A percentile compares a stretch with the other conserved stretches of the same genome.
Conservation (phyloP, 2,888 invertebrate genomes). For the Hemithea aestivaria region DNA sequence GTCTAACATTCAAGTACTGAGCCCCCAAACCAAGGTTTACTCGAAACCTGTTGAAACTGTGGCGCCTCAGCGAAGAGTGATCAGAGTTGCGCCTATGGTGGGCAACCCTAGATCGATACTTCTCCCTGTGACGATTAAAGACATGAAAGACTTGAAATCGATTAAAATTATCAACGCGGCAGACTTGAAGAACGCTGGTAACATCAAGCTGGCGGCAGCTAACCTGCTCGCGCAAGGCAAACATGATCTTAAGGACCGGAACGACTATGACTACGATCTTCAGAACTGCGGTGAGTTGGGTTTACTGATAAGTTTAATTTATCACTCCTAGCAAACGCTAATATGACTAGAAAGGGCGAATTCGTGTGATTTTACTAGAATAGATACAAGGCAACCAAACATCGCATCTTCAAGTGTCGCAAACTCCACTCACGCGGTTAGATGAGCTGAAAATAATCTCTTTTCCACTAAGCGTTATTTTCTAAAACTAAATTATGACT, state of each 20-base stretch:
- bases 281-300: conserved; percentile 58
- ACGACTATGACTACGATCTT: conserved; percentile 61
- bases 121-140: conserved; percentile 83
- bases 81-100: conserved; percentile 68
- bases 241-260: conserved; percentile 56
- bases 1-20: conserved; percentile 66
- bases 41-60: conserved; percentile 68
- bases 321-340: conserved; percentile 2
- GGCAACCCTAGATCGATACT: conserved; percentile 83
- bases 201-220: conserved; percentile 74
- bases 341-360: too few relatives aligned
- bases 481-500: too few relatives aligned
- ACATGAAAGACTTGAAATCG: conserved; percentile 84
- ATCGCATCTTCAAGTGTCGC: too few relatives aligned
- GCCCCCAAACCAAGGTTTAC: conserved; percentile 65
- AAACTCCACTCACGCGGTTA: too few relatives aligned
- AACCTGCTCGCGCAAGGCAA: conserved; percentile 72
- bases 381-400: too few relatives aligned
- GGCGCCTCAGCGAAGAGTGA: conserved; percentile 64
- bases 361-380: too few relatives aligned
- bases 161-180: conserved; percentile 86
- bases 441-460: too few relatives aligned
- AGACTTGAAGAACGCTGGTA: conserved; percentile 75
- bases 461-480: too few relatives aligned
- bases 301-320: conserved; percentile 1